Conservation (phyloP, 2,113 vertebrate species). For the Spea multiplicata region DNA sequence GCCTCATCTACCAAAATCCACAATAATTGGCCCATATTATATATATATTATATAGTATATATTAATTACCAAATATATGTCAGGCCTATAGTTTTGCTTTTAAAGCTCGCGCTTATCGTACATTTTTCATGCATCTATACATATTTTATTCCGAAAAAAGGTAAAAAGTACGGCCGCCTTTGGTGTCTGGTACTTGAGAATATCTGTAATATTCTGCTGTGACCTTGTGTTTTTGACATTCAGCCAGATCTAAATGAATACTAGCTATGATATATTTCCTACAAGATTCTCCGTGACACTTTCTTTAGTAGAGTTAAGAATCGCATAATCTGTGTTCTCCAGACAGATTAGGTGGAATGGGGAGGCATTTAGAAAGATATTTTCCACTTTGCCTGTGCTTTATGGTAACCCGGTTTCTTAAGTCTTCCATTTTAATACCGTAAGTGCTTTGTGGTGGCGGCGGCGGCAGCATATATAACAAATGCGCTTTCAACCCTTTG, state of each 20-base stretch:
- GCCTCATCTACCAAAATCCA: neutral
- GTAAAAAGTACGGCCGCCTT: slow-evolving; percentile 19
- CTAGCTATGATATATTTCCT: slow-evolving; percentile 47
- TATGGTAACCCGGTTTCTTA: neutral
- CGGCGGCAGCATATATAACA: slow-evolving; percentile 20
- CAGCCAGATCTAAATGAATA: slow-evolving; percentile 49
- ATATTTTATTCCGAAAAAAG: neutral
- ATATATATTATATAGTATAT: no score
- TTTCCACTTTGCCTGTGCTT: slow-evolving; percentile 34
- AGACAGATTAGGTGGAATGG: slow-evolving; percentile 46
- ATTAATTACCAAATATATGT: slow-evolving; percentile 26
- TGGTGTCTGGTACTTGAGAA: slow-evolving; percentile 21
- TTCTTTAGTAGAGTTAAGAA: slow-evolving; percentile 48
- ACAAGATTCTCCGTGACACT: slow-evolving; percentile 46
- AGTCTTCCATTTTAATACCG: slow-evolving; percentile 3
- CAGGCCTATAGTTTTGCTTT: slow-evolving; percentile 10
- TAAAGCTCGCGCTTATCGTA: neutral
- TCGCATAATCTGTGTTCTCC: slow-evolving; percentile 47
- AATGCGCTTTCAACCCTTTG: slow-evolving; percentile 22
- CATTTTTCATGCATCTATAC: neutral
- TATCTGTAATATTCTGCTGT: slow-evolving; percentile 40
- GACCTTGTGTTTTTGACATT: slow-evolving; percentile 48
- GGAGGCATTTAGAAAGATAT: slow-evolving; percentile 35
- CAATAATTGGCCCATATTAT: slow-evolving; percentile 30
- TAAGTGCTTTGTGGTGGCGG: slow-evolving; percentile 16